These are phyloP conservation scores for Alectoris magna DNA, from an alignment of 2,797 vertebrate species.

Conservation along the genomic window DNA sequence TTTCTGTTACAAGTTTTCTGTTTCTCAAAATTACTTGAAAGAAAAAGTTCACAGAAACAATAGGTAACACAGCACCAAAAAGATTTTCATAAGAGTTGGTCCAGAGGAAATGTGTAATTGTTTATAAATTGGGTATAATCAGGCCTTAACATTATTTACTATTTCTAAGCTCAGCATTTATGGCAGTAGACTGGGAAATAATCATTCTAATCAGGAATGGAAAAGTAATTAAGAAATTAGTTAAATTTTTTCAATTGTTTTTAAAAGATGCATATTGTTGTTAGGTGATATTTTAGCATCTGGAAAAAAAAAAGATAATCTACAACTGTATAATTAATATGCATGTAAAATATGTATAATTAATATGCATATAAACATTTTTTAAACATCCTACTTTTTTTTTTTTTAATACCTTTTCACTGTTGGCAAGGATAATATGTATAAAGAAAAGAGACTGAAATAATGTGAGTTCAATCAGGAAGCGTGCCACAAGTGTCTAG, in stretches of 20 bases:
- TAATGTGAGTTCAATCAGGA: background rate
- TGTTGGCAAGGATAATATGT: background rate
- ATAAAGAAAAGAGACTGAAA: background rate
- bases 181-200: background rate
- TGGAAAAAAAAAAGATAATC: background rate
- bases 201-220: background rate
- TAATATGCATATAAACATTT: background rate
- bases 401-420: background rate
- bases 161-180: background rate
- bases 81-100: background rate
- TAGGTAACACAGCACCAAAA: background rate
- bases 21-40: background rate
- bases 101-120: fast-evolving
- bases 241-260: background rate
- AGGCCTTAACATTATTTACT: background rate
- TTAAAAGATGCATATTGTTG: background rate
- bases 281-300: background rate
- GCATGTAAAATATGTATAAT: background rate
- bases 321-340: background rate
- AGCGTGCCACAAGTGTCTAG: background rate
- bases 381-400: background rate
- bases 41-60: background rate
- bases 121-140: background rate
- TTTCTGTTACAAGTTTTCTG: fast-evolving
- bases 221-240: background rate